Conservation (phyloP, 2,113 vertebrate species). For the Mellivora capensis region DNA sequence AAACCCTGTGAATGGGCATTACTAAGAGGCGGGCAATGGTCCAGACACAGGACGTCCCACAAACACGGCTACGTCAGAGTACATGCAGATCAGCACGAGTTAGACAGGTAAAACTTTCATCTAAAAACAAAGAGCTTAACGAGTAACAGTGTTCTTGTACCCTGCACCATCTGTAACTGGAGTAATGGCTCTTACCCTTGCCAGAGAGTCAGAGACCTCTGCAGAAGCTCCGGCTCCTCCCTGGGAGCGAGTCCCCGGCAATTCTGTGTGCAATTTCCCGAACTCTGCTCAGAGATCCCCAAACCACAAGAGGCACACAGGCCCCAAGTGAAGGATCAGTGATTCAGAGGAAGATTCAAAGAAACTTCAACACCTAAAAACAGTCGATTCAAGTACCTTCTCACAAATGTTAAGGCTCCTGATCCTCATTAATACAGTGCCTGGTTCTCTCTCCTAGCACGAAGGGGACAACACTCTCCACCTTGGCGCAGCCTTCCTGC, state of each 20-base stretch:
- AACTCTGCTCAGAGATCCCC: neutral
- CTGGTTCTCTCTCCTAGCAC: neutral
- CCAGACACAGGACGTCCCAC: neutral
- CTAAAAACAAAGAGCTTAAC: neutral
- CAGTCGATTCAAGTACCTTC: neutral
- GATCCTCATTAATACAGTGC: rapidly evolving
- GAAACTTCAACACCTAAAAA: neutral
- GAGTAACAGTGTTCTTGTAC: neutral
- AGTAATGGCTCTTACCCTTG: neutral
- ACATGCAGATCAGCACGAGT: neutral
- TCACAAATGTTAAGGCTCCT: neutral
- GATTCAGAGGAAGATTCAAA: neutral
- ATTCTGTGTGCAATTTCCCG: neutral
- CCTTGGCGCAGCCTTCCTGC: neutral
- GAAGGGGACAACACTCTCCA: rapidly evolving
- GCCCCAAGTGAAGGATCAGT: neutral
- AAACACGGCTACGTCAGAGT: rapidly evolving
- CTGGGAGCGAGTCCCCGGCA: neutral
- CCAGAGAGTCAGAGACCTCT: neutral
- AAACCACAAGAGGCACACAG: neutral
- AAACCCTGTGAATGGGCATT: neutral
- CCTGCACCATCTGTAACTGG: neutral
- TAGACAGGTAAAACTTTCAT: no score
- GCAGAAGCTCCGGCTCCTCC: neutral
- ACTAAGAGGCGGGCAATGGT: neutral